Evolutionary conservation across 2,797 vertebrate genomes (phyloP), one percentile per base, ranked within the genome.

Genomic region (Salarias fasciatus): DNA sequence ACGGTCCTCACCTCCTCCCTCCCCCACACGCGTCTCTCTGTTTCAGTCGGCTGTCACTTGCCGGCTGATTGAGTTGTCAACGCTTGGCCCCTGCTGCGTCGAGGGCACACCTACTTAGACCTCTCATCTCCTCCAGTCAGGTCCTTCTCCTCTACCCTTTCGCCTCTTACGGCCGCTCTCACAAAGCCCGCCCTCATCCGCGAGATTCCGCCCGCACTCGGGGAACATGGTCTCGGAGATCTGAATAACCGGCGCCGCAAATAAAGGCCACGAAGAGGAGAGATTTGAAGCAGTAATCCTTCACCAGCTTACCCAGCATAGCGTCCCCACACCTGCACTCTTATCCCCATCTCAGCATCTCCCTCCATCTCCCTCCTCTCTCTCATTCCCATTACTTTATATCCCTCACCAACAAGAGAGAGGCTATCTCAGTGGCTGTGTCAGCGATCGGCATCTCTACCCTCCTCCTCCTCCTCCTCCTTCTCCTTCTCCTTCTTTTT

Each of bases 301-400:
- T 60, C 10, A 51, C 68, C 75, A 85, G 86, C 81, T 91, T 90
- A 89, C 75, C 78, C 72, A 83, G 82, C 88, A 83, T 62, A 84
- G 80, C 63, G 59, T 88, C 75, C 71, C 57, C 53, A 61, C 63
- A 59, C 69, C 79, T 71, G 75, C 60, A 28, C 56, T 78, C 59
- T 65, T 79, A 78, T 80, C 73, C 80, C 72, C 76, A 59, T 75
- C 60, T 83, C 75, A 78, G 70, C 84, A 75, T 79, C 71, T 65
- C 67, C 60, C 69, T 65, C 69, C 55, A 63, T 79, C 78, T 69
- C 63, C 64, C 69, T 54, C 63, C 37, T 43, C 53, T 63, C 55
- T 24, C 18, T 24, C 77, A 80, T 53, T 74, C 64, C 76, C 36
- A 6, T 76, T 83, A 66, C 74, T 83, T 86, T 82, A 74, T 77